phyloP scores from a whole-genome alignment of 1,140 invertebrate genomes.

The Nephotettix cincticeps region DNA sequence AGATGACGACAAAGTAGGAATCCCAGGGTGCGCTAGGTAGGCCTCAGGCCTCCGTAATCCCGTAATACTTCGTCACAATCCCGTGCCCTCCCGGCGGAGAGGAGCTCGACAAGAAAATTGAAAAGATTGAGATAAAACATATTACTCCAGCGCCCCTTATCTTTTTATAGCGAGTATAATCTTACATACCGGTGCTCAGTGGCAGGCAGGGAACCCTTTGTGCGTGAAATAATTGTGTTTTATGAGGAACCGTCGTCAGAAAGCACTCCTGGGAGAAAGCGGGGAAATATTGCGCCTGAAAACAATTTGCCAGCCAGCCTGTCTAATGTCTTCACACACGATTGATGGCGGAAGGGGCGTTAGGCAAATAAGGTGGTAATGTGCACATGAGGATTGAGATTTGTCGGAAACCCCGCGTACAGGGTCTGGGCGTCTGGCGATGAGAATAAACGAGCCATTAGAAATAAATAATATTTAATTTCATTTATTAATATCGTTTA shows the following conservation, averaged over 20 bases:
- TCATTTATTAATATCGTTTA: too few relatives aligned
- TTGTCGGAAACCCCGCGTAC: not conserved
- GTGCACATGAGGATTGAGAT: not conserved
- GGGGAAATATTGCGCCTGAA: slow-evolving; percentile 7
- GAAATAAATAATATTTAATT: too few relatives aligned
- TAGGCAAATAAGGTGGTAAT: slow-evolving; percentile 7
- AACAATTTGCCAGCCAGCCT: slow-evolving; percentile 1
- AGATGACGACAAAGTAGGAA: too few relatives aligned
- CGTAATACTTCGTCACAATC: not conserved
- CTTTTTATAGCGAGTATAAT: slow-evolving; percentile 26
- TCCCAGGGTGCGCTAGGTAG: too few relatives aligned
- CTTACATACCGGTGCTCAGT: not conserved
- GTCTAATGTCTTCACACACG: slow-evolving; percentile 7
- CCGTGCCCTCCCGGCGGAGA: not conserved
- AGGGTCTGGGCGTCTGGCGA: too few relatives aligned
- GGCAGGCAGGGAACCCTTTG: slow-evolving; percentile 18
- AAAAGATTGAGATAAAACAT: slow-evolving; percentile 28
- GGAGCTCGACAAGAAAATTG: slow-evolving; percentile 24
- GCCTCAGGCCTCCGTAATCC: not conserved
- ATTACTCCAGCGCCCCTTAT: slow-evolving; percentile 19
- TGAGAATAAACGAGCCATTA: too few relatives aligned
- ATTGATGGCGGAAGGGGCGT: slow-evolving; percentile 8
- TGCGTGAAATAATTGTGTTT: slow-evolving; percentile 24
- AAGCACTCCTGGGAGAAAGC: not conserved
- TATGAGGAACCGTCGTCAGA: slow-evolving; percentile 4